Evolutionary conservation across 2,113 vertebrate genomes (phyloP).

Genomic region (Poeciliopsis retropinna): DNA sequence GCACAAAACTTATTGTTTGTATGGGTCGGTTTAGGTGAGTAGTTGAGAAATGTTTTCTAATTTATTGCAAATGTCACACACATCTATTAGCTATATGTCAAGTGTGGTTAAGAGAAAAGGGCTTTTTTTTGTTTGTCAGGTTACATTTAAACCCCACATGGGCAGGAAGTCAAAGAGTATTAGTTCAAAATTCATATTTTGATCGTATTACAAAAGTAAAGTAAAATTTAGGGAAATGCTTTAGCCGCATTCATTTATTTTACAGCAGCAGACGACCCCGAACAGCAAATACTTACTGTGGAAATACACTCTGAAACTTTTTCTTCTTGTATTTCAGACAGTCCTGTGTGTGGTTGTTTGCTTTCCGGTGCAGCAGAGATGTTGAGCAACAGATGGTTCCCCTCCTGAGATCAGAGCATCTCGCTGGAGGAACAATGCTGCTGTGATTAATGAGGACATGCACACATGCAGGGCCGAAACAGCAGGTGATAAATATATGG

Average conservation of each 20-base stretch:
- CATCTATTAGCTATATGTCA: neutral
- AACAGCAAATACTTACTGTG: neutral
- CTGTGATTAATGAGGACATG: slow-evolving; percentile 60
- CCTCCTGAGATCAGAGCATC: slow-evolving; percentile 40
- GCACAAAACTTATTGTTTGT: neutral
- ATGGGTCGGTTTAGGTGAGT: neutral
- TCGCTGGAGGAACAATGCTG: slow-evolving; percentile 25
- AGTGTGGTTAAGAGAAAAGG: neutral
- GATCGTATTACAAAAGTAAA: neutral
- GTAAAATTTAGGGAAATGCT: neutral
- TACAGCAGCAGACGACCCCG: neutral
- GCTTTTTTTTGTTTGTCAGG: neutral
- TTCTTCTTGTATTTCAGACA: neutral
- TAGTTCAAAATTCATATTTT: neutral
- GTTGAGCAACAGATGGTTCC: slow-evolving; percentile 52
- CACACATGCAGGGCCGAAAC: slow-evolving; percentile 18
- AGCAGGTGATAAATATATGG: slow-evolving; percentile 60
- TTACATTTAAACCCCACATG: neutral
- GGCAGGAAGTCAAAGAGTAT: neutral
- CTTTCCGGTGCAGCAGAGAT: slow-evolving; percentile 33
- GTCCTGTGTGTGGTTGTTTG: slow-evolving; percentile 2
- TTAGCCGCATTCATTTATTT: neutral
- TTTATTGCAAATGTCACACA: neutral
- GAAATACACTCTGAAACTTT: neutral
- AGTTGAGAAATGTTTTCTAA: neutral